Conservation (phyloP, 1,140 invertebrate genomes). For the Eumeta japonica region DNA sequence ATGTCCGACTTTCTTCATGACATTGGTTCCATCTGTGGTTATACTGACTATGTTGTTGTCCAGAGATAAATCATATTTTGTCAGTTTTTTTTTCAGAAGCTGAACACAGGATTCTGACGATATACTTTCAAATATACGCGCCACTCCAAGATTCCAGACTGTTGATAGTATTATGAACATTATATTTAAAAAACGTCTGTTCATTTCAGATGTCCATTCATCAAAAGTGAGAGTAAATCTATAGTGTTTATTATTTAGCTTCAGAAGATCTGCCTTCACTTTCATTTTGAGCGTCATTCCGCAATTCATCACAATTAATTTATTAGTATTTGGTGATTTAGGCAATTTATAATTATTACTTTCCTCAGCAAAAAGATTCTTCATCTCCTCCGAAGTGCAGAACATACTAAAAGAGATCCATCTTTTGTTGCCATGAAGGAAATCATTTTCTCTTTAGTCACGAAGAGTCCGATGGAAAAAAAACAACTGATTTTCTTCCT, state of each 20-base stretch:
- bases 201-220: constrained; percentile 1
- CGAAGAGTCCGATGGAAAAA: too few relatives aligned
- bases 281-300: constrained; percentile 2
- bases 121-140: not conserved
- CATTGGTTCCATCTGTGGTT: not conserved
- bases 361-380: not conserved
- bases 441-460: too few relatives aligned
- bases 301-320: not conserved
- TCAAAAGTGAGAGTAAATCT: constrained; percentile 1
- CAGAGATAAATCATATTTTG: not conserved
- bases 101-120: not conserved
- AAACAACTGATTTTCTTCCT: too few relatives aligned
- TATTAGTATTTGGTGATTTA: not conserved
- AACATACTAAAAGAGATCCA: not conserved
- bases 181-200: not conserved
- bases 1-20: not conserved
- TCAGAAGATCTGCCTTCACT: not conserved
- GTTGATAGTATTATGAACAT: not conserved
- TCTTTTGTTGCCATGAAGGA: too few relatives aligned
- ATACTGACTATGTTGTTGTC: constrained; percentile 1
- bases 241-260: not conserved
- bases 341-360: constrained; percentile 1
- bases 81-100: constrained; percentile 1
- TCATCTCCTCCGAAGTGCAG: not conserved
- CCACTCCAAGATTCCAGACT: constrained; percentile 1